phyloP scores from a whole-genome alignment of 2,797 vertebrate species.

The Enteromius thamalakanensis region DNA sequence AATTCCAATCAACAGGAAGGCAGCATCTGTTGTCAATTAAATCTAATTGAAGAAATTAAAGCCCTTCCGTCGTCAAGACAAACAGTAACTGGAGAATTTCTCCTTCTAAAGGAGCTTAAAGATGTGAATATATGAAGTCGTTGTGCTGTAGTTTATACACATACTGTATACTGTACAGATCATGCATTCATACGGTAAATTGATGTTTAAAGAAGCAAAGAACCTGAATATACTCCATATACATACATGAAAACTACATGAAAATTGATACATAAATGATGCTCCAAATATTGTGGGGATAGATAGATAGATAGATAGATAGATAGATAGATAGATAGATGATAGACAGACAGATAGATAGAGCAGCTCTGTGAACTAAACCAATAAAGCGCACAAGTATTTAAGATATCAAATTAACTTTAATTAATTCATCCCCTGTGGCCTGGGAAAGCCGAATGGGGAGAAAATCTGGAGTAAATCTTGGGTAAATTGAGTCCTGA shows the following conservation, averaged over 20 bases:
- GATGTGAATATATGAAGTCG: neutral
- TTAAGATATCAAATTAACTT: neutral
- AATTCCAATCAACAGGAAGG: slow-evolving; percentile 34
- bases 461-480: slow-evolving; percentile 23
- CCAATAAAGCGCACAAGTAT: neutral
- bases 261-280: neutral
- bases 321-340: neutral
- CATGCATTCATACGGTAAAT: neutral
- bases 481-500: neutral
- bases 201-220: neutral
- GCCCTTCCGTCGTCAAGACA: slow-evolving; percentile 44
- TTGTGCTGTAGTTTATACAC: slow-evolving; percentile 11
- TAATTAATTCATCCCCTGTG: neutral
- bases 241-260: neutral
- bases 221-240: neutral
- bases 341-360: neutral
- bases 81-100: slow-evolving; percentile 35
- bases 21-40: slow-evolving; percentile 52
- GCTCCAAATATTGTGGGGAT: neutral
- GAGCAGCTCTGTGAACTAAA: neutral
- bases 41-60: slow-evolving; percentile 47
- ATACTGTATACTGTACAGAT: neutral
- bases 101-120: neutral
- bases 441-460: neutral
- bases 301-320: neutral